phyloP scores from a whole-genome alignment of 2,797 vertebrate genomes.

The Pogonophryne albipinna region DNA sequence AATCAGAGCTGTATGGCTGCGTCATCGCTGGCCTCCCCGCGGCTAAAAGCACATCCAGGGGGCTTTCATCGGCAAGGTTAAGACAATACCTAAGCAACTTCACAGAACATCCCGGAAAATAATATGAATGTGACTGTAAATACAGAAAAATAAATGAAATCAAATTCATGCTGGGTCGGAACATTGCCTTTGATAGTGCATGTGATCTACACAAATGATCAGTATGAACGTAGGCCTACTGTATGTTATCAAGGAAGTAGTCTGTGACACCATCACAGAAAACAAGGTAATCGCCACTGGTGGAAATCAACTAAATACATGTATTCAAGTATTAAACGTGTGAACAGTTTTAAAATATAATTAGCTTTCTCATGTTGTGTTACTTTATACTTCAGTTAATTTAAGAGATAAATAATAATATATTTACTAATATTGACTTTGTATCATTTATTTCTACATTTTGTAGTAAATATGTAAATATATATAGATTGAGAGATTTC shows the following conservation, averaged over 20 bases:
- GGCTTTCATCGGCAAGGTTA: conserved; percentile 58
- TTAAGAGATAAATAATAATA: not conserved
- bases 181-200: conserved; percentile 6
- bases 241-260: not conserved
- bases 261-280: not conserved
- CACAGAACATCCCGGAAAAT: conserved; percentile 35
- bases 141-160: conserved; percentile 23
- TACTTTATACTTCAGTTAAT: not conserved
- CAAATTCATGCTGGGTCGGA: conserved; percentile 28
- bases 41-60: conserved; percentile 46
- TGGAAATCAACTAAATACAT: not conserved
- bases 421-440: too few species aligned
- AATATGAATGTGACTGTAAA: conserved; percentile 55
- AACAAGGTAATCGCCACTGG: not conserved
- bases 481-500: not conserved
- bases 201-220: conserved; percentile 16
- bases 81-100: conserved; percentile 56
- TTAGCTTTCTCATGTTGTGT: not conserved
- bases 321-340: too few species aligned
- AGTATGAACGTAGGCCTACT: not conserved
- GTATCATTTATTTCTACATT: not conserved
- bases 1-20: conserved; percentile 54
- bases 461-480: not conserved
- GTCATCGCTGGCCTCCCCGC: conserved; percentile 42
- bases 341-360: too few species aligned